These are phyloP conservation scores for Hippocampus guttulatus DNA, from an alignment of 2,113 vertebrate genomes.

Conservation along the genomic window DNA sequence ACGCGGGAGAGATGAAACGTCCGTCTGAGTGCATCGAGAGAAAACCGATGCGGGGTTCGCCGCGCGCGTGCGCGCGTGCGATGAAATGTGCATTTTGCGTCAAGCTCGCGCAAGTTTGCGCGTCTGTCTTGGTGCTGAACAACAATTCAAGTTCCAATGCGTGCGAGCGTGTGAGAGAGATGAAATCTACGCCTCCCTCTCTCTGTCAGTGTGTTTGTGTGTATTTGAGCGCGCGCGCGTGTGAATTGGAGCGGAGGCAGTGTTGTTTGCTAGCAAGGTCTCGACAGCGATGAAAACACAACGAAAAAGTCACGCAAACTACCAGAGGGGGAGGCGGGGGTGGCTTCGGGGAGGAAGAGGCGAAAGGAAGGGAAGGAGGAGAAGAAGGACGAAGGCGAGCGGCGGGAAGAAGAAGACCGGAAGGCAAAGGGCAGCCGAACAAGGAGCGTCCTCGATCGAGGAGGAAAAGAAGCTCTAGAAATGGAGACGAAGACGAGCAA, in stretches of 20 bases:
- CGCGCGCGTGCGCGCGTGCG: not conserved
- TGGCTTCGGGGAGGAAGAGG: too few relatives aligned
- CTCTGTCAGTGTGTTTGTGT: not conserved
- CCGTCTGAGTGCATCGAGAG: not conserved
- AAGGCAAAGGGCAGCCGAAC: too few relatives aligned
- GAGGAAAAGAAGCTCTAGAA: too few relatives aligned
- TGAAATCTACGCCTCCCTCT: conserved; percentile 6
- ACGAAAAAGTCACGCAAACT: conserved; percentile 78
- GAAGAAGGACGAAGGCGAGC: not conserved
- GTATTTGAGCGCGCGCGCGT: conserved; percentile 14
- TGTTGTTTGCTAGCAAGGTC: conserved; percentile 85
- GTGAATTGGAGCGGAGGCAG: conserved; percentile 77
- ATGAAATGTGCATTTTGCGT: conserved; percentile 13
- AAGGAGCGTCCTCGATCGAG: too few relatives aligned
- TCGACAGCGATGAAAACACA: conserved; percentile 94
- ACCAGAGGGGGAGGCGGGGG: conserved; percentile 50
- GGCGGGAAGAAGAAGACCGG: too few relatives aligned
- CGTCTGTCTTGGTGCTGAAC: not conserved
- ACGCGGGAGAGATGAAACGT: not conserved
- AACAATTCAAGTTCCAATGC: not conserved
- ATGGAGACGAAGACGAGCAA: too few relatives aligned
- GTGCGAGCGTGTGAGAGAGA: conserved; percentile 4
- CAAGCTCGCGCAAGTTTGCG: conserved; percentile 8
- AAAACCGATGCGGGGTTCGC: not conserved
- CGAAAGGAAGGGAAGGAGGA: too few relatives aligned